Evolutionary conservation across 2,888 invertebrate genomes (phyloP).

Genomic region (Eristalis tenax): DNA sequence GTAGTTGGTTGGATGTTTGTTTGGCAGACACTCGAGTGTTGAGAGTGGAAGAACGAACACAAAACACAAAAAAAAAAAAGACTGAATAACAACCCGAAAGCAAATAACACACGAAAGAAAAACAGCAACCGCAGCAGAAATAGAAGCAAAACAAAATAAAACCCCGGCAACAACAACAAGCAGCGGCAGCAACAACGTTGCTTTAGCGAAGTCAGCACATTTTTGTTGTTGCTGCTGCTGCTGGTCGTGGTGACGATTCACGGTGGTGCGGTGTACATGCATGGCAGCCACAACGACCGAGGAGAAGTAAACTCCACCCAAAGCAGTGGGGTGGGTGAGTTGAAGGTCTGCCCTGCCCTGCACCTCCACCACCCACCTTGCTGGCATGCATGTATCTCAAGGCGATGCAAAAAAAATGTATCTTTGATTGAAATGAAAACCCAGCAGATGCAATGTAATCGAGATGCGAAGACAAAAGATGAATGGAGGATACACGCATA

Average conservation of each 20-base stretch:
- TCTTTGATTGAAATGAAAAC: not conserved
- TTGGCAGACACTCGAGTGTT: slow-evolving; percentile 14
- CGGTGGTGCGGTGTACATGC: not conserved
- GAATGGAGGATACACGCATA: not conserved
- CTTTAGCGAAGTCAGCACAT: not conserved
- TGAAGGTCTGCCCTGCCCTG: too few relatives aligned
- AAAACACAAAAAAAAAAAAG: not conserved
- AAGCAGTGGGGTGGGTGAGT: too few relatives aligned
- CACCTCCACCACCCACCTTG: not conserved
- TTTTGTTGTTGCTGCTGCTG: not conserved
- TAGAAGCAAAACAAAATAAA: slow-evolving; percentile 3
- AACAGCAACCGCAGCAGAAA: slow-evolving; percentile 11
- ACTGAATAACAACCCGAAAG: slow-evolving; percentile 12
- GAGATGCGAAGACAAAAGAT: not conserved
- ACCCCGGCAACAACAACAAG: not conserved
- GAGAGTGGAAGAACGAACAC: not conserved
- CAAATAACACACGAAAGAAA: slow-evolving; percentile 1
- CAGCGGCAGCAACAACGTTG: not conserved
- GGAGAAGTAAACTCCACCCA: not conserved
- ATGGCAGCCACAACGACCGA: not conserved
- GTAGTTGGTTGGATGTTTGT: slow-evolving; percentile 29
- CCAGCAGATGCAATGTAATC: not conserved
- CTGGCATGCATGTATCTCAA: not conserved
- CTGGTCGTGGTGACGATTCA: not conserved
- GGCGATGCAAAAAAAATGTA: not conserved